Percentiles rank a stretch among this genome's conserved stretches.
These are phyloP conservation scores for Calameuta pallipes DNA, from an alignment of 2,888 invertebrate species.

Conservation along the genomic window DNA sequence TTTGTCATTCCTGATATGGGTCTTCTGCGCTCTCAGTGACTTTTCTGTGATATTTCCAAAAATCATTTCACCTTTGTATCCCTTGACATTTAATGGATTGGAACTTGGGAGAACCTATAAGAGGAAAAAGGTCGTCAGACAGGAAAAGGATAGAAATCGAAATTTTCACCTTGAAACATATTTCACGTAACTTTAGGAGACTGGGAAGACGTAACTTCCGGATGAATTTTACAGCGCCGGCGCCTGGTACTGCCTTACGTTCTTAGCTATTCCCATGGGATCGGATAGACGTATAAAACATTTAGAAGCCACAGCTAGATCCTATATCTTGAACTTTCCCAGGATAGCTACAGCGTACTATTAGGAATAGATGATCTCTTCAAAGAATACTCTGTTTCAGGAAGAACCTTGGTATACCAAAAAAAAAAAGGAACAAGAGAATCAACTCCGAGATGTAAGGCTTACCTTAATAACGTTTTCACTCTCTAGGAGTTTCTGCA, in stretches of 20 bases:
- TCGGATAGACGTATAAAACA: not conserved
- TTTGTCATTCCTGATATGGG: not conserved
- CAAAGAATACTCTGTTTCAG: not conserved
- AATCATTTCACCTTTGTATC: not conserved
- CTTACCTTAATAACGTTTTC: slow-evolving; percentile 82
- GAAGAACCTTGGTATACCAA: not conserved
- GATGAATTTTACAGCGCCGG: not conserved
- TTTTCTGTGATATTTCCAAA: not conserved
- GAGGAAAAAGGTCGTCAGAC: not conserved
- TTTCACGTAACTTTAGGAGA: not conserved
- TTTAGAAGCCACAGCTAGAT: not conserved
- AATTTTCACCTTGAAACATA: not conserved
- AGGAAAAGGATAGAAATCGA: not conserved
- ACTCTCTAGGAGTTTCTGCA: slow-evolving; percentile 84
- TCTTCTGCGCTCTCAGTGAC: not conserved
- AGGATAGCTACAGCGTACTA: not conserved
- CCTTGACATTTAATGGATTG: not conserved
- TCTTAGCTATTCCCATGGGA: not conserved
- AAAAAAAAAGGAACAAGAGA: not conserved
- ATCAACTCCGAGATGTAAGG: not conserved
- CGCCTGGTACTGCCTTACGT: not conserved
- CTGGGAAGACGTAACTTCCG: not conserved
- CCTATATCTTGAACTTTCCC: not conserved
- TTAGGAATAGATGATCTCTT: not conserved
- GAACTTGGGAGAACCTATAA: not conserved